These are phyloP conservation scores for Hybos culiciformis DNA, from an alignment of 2,888 invertebrate genomes.

Conservation along the genomic window DNA sequence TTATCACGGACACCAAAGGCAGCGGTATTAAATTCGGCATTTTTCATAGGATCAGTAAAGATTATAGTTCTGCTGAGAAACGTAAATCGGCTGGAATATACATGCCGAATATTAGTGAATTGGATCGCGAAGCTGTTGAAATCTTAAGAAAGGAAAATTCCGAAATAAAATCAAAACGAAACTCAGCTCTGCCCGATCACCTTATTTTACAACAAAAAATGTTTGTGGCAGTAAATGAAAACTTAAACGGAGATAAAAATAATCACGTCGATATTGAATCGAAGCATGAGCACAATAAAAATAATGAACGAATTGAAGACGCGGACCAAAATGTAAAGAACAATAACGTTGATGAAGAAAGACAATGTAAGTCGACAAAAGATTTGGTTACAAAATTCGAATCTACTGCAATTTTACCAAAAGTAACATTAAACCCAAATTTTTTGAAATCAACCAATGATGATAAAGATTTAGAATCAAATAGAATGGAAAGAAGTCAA, in stretches of 20 bases:
- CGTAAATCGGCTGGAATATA: constrained; percentile 45
- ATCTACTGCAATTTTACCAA: too few species aligned
- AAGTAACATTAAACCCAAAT: too few species aligned
- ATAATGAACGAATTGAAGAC: too few species aligned
- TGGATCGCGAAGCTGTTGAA: constrained; percentile 64
- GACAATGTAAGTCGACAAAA: too few species aligned
- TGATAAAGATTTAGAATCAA: neutral
- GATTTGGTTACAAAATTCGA: constrained; percentile 50
- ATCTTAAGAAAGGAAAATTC: constrained; percentile 32
- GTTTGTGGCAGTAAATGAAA: too few species aligned
- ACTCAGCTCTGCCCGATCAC: constrained; percentile 14
- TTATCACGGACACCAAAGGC: constrained; percentile 40
- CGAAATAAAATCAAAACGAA: constrained; percentile 18
- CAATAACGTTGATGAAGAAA: too few species aligned
- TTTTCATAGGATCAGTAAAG: constrained; percentile 8
- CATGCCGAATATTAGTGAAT: constrained; percentile 61
- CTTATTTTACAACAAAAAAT: constrained; percentile 12
- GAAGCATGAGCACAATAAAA: too few species aligned
- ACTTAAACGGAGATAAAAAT: too few species aligned
- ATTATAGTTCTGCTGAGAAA: constrained; percentile 35
- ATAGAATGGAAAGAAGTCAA: neutral
- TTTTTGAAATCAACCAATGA: neutral
- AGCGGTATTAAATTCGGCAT: constrained; percentile 16
- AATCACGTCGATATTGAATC: too few species aligned
- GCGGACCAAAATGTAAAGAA: too few species aligned